Percentiles rank a stretch among this genome's conserved stretches.
Conservation (phyloP, 1,140 invertebrate genomes). For the Brachionus sp. region DNA sequence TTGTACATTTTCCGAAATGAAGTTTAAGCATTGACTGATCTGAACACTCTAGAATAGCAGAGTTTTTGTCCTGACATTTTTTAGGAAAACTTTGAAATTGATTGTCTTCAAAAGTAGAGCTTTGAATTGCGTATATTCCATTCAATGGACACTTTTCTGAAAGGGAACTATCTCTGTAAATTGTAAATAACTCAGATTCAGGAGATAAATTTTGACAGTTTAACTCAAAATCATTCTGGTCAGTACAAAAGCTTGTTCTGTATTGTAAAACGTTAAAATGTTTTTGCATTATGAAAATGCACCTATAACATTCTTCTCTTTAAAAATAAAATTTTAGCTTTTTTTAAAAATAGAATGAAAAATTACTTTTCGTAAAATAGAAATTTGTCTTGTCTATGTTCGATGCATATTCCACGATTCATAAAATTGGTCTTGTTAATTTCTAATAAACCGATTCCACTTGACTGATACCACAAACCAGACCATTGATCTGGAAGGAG, state of each 20-base stretch:
- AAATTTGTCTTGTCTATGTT: conserved; percentile 33
- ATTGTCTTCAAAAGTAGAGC: background rate
- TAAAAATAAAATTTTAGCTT: background rate
- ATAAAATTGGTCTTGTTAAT: conserved; percentile 32
- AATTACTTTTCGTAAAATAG: conserved; percentile 14
- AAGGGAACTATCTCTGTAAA: background rate
- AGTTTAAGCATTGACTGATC: conserved; percentile 43
- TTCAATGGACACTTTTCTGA: conserved; percentile 21
- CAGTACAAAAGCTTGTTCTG: conserved; percentile 24
- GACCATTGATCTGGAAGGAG: conserved; percentile 9
- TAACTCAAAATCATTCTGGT: background rate
- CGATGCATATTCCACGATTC: conserved; percentile 7
- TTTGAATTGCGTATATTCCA: conserved; percentile 18
- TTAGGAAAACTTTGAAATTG: background rate
- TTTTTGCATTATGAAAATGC: conserved; percentile 44
- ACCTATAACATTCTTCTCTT: conserved; percentile 21
- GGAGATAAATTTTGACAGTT: conserved; percentile 45
- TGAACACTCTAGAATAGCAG: conserved; percentile 8
- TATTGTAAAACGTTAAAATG: conserved; percentile 40
- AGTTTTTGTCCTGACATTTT: background rate
- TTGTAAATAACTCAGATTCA: conserved; percentile 32
- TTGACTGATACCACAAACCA: conserved; percentile 23
- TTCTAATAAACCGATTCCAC: background rate
- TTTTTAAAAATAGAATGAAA: background rate
- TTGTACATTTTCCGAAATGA: conserved; percentile 17